Conservation (phyloP, 2,888 invertebrate genomes). For the Philopedon plagiatum region DNA sequence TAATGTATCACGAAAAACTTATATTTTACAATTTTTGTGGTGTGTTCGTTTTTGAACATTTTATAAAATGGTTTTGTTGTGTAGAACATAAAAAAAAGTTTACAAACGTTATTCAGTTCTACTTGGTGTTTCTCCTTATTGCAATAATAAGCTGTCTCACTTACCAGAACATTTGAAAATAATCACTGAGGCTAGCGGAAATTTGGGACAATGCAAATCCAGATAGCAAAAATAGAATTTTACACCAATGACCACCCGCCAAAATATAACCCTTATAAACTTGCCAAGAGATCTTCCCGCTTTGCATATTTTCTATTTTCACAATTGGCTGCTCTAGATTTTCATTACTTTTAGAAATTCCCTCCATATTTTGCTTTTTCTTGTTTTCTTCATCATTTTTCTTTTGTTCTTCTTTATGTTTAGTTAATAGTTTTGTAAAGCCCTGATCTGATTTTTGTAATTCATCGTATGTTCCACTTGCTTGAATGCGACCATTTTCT, state of each 20-base stretch:
- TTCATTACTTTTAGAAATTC: slow-evolving; percentile 24
- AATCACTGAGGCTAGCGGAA: slow-evolving; percentile 82
- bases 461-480: slow-evolving; percentile 50
- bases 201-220: slow-evolving; percentile 79
- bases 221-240: slow-evolving; percentile 48
- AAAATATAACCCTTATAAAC: slow-evolving; percentile 80
- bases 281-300: slow-evolving; percentile 70
- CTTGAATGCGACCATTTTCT: slow-evolving; percentile 70
- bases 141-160: slow-evolving; percentile 47
- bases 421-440: slow-evolving; percentile 47
- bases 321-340: slow-evolving; percentile 57
- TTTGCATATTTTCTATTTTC: slow-evolving; percentile 73
- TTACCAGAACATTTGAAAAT: slow-evolving; percentile 84
- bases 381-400: slow-evolving; percentile 27
- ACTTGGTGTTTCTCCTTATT: not conserved
- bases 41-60: no score
- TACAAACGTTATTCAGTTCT: not conserved
- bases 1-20: no score
- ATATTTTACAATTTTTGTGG: no score
- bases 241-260: slow-evolving; percentile 74
- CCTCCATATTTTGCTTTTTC: slow-evolving; percentile 8
- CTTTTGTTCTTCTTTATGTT: slow-evolving; percentile 38
- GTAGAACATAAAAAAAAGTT: no score
- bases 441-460: slow-evolving; percentile 46
- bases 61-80: no score